Percentiles rank a stretch among this genome's conserved stretches.
Conservation (phyloP, 1,140 invertebrate genomes). For the Cydia strobilella region DNA sequence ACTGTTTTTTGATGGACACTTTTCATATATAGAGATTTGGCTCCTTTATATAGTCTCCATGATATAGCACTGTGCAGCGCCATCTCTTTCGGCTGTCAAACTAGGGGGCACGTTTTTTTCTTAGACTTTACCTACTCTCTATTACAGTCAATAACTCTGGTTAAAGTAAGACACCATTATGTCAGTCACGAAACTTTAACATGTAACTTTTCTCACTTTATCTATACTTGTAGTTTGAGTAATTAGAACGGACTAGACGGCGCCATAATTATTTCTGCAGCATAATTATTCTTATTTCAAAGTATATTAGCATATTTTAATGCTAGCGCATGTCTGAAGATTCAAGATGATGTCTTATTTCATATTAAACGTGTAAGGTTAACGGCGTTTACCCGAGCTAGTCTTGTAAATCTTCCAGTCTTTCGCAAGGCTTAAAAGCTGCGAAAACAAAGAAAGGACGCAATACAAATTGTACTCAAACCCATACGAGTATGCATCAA, state of each 20-base stretch:
- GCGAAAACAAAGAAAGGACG: neutral
- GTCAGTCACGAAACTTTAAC: neutral
- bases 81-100: no score
- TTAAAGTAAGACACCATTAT: neutral
- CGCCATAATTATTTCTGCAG: neutral
- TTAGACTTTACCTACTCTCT: no score
- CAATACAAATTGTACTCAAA: slow-evolving; percentile 1
- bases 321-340: neutral
- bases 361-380: neutral
- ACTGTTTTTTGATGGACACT: no score
- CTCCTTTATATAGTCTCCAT: no score
- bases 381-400: neutral
- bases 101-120: no score
- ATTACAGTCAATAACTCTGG: no score
- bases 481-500: neutral
- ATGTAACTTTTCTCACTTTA: neutral
- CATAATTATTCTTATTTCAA: neutral
- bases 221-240: neutral
- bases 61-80: no score
- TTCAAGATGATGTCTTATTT: neutral
- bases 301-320: neutral
- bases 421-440: neutral
- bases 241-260: slow-evolving; percentile 9
- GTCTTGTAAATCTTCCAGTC: neutral
- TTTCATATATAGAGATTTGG: no score